These are phyloP conservation scores for Sterna hirundo DNA, from an alignment of 2,113 vertebrate genomes.

Conservation along the genomic window DNA sequence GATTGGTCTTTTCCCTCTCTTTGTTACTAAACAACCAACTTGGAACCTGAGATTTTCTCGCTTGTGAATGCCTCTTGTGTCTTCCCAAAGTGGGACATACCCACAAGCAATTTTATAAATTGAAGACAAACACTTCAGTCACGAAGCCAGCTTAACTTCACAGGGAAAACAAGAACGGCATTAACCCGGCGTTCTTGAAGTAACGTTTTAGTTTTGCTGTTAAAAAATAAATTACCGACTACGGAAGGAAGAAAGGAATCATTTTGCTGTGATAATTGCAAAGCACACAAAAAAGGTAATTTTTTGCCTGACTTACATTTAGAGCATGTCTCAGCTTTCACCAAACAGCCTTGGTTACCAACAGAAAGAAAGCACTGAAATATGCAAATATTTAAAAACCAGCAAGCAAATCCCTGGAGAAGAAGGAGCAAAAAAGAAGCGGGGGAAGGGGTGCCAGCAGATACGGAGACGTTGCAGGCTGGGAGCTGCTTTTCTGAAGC, in stretches of 20 bases:
- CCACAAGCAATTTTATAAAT: conserved; percentile 32
- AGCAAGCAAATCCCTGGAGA: conserved; percentile 17
- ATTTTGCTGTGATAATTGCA: conserved; percentile 66
- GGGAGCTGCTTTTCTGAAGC: not conserved
- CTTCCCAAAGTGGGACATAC: conserved; percentile 33
- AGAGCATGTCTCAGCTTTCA: conserved; percentile 39
- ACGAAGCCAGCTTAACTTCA: conserved; percentile 29
- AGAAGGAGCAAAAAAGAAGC: not conserved
- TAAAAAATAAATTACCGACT: conserved; percentile 54
- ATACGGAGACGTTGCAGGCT: not conserved
- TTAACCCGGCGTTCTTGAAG: conserved; percentile 16
- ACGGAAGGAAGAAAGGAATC: conserved; percentile 19
- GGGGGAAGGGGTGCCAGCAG: not conserved
- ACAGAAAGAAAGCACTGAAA: conserved; percentile 52
- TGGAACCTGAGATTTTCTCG: not conserved
- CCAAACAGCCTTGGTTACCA: conserved; percentile 62
- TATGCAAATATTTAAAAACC: conserved; percentile 52
- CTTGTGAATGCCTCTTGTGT: not conserved
- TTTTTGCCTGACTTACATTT: conserved; percentile 53
- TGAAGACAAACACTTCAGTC: conserved; percentile 39
- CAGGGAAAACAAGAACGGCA: conserved; percentile 29
- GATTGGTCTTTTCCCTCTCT: not conserved
- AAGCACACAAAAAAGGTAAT: conserved; percentile 55
- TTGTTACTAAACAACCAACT: conserved; percentile 1
- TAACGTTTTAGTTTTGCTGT: conserved; percentile 20